Conservation (phyloP, 2,888 invertebrate species). For the Lysandra coridon region DNA sequence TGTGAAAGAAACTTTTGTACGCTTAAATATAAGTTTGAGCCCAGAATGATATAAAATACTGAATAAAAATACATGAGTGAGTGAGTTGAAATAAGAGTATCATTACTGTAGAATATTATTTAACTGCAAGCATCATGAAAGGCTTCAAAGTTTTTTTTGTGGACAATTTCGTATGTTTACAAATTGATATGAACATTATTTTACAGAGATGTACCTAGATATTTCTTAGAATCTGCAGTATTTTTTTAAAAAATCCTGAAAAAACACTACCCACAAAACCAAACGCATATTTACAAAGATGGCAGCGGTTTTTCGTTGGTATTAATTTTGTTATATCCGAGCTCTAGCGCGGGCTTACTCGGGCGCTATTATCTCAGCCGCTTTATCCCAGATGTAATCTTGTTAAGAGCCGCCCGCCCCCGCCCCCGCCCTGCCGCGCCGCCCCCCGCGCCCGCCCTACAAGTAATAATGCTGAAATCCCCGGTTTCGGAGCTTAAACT, state of each 20-base stretch:
- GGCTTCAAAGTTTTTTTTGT: too few relatives aligned
- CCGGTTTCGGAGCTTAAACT: conserved; percentile 70
- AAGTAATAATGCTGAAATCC: conserved; percentile 75
- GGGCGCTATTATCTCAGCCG: conserved; percentile 71
- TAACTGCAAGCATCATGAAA: too few relatives aligned
- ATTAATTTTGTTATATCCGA: conserved; percentile 71
- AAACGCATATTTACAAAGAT: neutral
- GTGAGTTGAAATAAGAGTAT: too few relatives aligned
- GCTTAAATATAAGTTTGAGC: neutral
- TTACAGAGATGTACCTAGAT: neutral
- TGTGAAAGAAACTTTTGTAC: neutral
- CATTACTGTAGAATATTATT: too few relatives aligned
- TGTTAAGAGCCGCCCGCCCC: conserved; percentile 70
- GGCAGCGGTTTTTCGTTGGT: conserved; percentile 48
- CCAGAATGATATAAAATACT: neutral
- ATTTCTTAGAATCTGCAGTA: too few relatives aligned
- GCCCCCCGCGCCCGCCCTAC: conserved; percentile 44
- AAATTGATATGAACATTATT: neutral
- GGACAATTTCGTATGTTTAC: neutral
- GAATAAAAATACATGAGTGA: too few relatives aligned
- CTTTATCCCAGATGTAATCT: conserved; percentile 80
- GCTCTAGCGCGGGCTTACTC: conserved; percentile 59
- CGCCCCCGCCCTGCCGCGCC: conserved; percentile 48
- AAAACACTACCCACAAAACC: neutral
- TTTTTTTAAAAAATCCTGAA: neutral